Percentiles rank a stretch among this genome's conserved stretches.
These are phyloP conservation scores for Chalcis sispes DNA, from an alignment of 2,888 invertebrate genomes.

Conservation along the genomic window DNA sequence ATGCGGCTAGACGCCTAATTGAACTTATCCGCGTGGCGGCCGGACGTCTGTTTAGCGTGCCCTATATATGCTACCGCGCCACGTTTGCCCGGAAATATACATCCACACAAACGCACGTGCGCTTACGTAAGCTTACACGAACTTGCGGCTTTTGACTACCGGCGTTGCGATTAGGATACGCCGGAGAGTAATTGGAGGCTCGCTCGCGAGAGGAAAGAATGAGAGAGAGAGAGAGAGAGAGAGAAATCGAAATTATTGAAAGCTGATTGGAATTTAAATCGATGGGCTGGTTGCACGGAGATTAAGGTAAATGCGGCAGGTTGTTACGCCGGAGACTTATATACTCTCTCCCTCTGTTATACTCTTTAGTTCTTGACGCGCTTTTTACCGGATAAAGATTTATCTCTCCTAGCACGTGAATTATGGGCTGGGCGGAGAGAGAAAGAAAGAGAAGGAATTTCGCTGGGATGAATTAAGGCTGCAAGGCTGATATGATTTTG, in stretches of 20 bases:
- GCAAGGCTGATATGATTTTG: constrained; percentile 43
- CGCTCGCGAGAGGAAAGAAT: background rate
- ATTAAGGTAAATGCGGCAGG: too few species aligned
- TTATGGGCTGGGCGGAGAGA: constrained; percentile 1
- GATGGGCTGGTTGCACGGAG: too few species aligned
- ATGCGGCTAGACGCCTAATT: background rate
- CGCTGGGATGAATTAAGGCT: constrained; percentile 46
- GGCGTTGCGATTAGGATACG: too few species aligned
- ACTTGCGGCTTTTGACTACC: too few species aligned
- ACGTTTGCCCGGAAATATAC: too few species aligned
- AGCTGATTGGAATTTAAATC: constrained; percentile 21
- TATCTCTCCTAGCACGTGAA: constrained; percentile 25
- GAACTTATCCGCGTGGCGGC: background rate
- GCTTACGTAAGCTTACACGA: too few species aligned
- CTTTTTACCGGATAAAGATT: constrained; percentile 23
- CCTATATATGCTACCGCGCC: too few species aligned
- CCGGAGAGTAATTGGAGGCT: too few species aligned
- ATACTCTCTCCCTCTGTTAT: background rate
- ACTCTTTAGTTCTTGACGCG: background rate
- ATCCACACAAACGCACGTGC: too few species aligned
- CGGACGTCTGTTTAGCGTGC: too few species aligned
- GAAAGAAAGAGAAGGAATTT: constrained; percentile 38
- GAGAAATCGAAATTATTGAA: background rate
- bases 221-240: background rate
- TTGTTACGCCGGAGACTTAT: too few species aligned